Evolutionary conservation across 2,113 vertebrate species (phyloP).

Genomic region (Anseranas semipalmata): DNA sequence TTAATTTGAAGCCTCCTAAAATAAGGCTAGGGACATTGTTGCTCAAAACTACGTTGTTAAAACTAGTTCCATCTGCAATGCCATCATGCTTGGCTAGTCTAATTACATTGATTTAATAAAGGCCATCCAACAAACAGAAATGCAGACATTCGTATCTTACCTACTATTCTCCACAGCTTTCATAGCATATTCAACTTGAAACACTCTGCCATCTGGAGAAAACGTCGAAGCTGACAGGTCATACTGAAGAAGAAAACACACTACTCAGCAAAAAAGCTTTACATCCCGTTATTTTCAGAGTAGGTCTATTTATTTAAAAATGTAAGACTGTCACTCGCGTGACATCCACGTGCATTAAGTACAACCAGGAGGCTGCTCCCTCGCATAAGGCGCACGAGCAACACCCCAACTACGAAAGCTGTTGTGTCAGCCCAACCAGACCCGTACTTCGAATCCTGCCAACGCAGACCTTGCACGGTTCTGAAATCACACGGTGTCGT

Average conservation of each 20-base stretch:
- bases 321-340: fast-evolving
- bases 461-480: fast-evolving
- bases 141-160: conserved; percentile 70
- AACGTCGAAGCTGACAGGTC: conserved; percentile 98
- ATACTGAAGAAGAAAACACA: conserved; percentile 78
- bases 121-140: neutral
- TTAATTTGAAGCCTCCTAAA: neutral
- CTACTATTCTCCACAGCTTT: conserved; percentile 99
- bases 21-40: neutral
- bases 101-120: neutral
- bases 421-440: fast-evolving
- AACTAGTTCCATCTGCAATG: neutral
- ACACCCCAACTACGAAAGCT: neutral
- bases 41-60: neutral
- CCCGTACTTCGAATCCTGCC: neutral
- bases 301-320: neutral
- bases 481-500: neutral
- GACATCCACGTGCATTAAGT: fast-evolving
- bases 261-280: neutral
- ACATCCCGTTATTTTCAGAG: neutral
- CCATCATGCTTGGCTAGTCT: neutral
- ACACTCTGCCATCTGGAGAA: conserved; percentile 96
- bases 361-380: neutral
- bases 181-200: conserved; percentile 98
- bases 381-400: fast-evolving